Base-by-base conservation (phyloP, 2,888 invertebrate species). In the Eucera pruinosa region DNA sequence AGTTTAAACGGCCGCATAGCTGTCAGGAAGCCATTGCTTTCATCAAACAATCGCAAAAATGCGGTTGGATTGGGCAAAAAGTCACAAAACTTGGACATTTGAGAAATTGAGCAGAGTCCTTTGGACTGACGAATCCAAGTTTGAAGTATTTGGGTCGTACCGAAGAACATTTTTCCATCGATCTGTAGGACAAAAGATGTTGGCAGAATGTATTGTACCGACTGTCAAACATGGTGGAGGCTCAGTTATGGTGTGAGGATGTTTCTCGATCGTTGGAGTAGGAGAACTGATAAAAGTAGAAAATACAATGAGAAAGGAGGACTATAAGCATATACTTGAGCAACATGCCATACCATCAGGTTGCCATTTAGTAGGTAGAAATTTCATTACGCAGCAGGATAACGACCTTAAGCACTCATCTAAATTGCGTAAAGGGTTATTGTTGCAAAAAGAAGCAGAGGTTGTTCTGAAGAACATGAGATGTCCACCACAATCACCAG, bases 221-320 rank as follows among this genome's bases (percentile, higher is more conserved):
- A 57, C 41, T 39, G 57, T 57, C 39, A 57, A 57, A 57, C 57
- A 57, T 57, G 39, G 23, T n/a, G n/a, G n/a, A n/a, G n/a, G n/a
- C n/a, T n/a, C n/a, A n/a, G n/a, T n/a, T n/a, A n/a, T n/a, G n/a
- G 39, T 39, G 20, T 41, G 57, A 33, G 15, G 41, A 25, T 41
- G 15, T 57, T 41, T 41, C 57, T 41, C 41, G 18, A 36, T 33
- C 2, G 57, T 41, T 57, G 41, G 41, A 57, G 25, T 25, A 57
- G 41, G 41, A 25, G 23, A 41, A 2, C 41, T 57, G 15, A 41
- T 41, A 4, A 13, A 41, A 41, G 2, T 57, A 41, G 25, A 41
- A 15, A 36, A 20, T 25, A 57, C 2, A 57, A 39, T 57, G n/a
- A 41, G 18, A 15, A 41, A 57, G 7, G 57, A 39, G 18, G 15